Percentiles rank a stretch among this genome's conserved stretches.
Conservation (phyloP, 2,888 invertebrate species). For the Caenorhabditis wallacei region DNA sequence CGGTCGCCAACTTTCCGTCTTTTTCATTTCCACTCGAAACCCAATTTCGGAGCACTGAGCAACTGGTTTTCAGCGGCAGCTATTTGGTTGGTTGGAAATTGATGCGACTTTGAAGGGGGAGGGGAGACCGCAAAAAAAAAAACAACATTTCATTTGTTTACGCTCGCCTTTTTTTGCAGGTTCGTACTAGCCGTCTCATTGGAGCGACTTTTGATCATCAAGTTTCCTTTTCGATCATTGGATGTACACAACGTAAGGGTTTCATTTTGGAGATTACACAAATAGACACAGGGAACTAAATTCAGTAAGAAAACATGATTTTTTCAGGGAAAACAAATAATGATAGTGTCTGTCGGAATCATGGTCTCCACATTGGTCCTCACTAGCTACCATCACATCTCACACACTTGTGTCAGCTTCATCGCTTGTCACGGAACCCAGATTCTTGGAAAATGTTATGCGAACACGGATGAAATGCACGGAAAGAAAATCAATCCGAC, state of each 20-base stretch:
- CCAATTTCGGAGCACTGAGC: constrained; percentile 71
- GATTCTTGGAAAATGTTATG: constrained; percentile 67
- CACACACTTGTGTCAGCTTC: constrained; percentile 67
- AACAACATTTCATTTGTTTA: background rate
- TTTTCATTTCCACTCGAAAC: constrained; percentile 72
- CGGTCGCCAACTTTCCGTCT: constrained; percentile 65
- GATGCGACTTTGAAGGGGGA: too few species aligned
- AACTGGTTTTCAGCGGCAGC: constrained; percentile 78
- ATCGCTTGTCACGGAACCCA: constrained; percentile 69
- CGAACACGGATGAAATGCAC: constrained; percentile 63
- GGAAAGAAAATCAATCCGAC: constrained; percentile 69
- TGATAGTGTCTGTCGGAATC: constrained; percentile 62
- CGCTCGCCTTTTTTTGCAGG: constrained; percentile 56
- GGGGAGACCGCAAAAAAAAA: too few species aligned
- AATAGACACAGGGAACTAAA: too few species aligned
- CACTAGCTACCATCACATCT: constrained; percentile 73
- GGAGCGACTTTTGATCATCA: constrained; percentile 76
- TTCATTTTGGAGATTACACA: too few species aligned
- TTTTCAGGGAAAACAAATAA: constrained; percentile 65
- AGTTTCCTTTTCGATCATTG: constrained; percentile 75
- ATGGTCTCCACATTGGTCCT: constrained; percentile 66
- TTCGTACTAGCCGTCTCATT: constrained; percentile 76
- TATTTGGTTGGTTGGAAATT: constrained; percentile 69
- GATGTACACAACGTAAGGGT: constrained; percentile 70
- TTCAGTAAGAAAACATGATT: background rate